Evolutionary conservation across 1,140 invertebrate species (phyloP).

Genomic region (Drosophila pandora): DNA sequence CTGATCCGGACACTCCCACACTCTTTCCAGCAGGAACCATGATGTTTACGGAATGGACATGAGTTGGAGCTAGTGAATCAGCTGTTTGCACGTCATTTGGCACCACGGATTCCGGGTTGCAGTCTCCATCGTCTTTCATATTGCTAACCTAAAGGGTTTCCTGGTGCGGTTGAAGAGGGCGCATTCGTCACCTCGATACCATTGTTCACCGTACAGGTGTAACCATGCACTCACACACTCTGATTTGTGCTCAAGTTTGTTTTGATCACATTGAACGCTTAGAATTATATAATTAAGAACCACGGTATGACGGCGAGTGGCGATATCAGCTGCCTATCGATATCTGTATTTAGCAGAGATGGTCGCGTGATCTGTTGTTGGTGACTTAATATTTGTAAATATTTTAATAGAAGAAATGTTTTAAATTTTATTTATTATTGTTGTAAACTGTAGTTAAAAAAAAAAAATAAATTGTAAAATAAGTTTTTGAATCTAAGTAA

Average conservation of each 20-base stretch:
- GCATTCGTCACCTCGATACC: slow-evolving; percentile 66
- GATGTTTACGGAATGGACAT: not conserved
- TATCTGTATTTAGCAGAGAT: not conserved
- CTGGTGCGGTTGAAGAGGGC: slow-evolving; percentile 26
- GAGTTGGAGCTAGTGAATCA: slow-evolving; percentile 1
- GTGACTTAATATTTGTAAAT: no score
- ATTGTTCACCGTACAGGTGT: slow-evolving; percentile 53
- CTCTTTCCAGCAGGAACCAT: not conserved
- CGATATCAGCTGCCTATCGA: not conserved
- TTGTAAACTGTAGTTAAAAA: no score
- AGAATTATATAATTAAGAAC: slow-evolving; percentile 62
- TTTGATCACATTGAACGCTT: slow-evolving; percentile 66
- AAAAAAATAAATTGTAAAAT: no score
- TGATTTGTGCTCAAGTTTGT: slow-evolving; percentile 49
- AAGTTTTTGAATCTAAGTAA: no score
- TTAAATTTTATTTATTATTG: no score
- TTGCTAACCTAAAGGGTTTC: slow-evolving; percentile 33
- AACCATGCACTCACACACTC: slow-evolving; percentile 32
- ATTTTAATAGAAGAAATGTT: no score
- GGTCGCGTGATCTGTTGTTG: not conserved
- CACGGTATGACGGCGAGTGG: slow-evolving; percentile 41
- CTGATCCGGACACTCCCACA: not conserved
- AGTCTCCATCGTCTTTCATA: slow-evolving; percentile 60
- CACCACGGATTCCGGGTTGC: slow-evolving; percentile 1
- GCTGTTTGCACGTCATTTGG: slow-evolving; percentile 13